A percentile compares a stretch with the other conserved stretches of the same genome.
Evolutionary conservation across 30 jellyfish, hydroid and myxozoan species (phyloP).

Genomic region (Pseudorhiza aurosa): DNA sequence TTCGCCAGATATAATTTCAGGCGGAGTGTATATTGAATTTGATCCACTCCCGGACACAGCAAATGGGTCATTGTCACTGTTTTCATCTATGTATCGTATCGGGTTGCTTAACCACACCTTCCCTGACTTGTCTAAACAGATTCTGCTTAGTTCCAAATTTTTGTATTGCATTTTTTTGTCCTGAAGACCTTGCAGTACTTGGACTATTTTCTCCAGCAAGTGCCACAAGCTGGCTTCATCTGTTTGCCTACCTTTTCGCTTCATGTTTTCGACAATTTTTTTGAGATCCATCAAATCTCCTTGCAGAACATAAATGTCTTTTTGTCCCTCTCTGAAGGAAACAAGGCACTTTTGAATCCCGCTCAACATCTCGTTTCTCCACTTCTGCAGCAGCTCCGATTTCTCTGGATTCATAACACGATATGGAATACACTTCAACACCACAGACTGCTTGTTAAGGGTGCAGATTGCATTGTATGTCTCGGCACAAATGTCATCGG

Average conservation of each 20-base stretch:
- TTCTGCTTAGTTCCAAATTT: conserved; percentile 31
- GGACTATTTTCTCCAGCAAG: conserved; percentile 21
- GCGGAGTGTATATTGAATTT: conserved; percentile 66
- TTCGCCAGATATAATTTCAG: conserved; percentile 71
- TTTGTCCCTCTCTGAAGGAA: conserved; percentile 55
- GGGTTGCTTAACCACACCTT: conserved; percentile 33
- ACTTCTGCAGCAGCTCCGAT: conserved; percentile 8
- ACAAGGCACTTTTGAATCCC: conserved; percentile 53
- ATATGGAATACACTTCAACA: conserved; percentile 47
- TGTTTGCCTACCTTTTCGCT: conserved; percentile 1
- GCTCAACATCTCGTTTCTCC: conserved; percentile 32
- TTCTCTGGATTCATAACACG: conserved; percentile 35
- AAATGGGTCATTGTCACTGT: conserved; percentile 47
- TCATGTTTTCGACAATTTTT: conserved; percentile 1
- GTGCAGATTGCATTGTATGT: conserved; percentile 65
- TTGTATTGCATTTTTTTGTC: conserved; percentile 27
- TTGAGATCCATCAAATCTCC: conserved; percentile 13
- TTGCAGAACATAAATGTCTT: conserved; percentile 34
- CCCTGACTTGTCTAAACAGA: conserved; percentile 45
- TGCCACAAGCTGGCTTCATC: conserved; percentile 58
- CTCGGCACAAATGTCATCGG: conserved; percentile 65
- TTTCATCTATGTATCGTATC: conserved; percentile 24
- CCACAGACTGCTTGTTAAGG: conserved; percentile 26
- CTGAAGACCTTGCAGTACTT: conserved; percentile 18
- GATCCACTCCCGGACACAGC: conserved; percentile 63